Percentiles rank a stretch among this genome's conserved stretches.
phyloP scores from a whole-genome alignment of 2,888 invertebrate species.

The Geophilus truncorum region DNA sequence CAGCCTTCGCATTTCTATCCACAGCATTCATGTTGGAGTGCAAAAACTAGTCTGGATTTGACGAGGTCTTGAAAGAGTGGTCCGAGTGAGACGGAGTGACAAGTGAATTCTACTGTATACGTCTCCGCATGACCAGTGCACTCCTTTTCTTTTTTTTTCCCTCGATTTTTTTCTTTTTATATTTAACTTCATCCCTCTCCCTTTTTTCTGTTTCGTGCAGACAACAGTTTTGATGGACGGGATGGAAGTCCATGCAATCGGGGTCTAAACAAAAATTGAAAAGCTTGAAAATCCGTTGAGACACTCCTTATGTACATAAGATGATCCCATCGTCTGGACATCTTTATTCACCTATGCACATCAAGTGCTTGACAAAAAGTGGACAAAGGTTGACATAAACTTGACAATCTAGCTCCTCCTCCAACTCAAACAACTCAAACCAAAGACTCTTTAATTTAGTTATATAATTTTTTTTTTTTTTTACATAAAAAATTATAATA shows the following conservation, averaged over 20 bases:
- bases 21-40: not conserved
- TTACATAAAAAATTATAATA: not conserved
- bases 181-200: not conserved
- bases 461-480: not conserved
- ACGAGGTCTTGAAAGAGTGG: slow-evolving; percentile 33
- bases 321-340: not conserved
- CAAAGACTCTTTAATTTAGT: not conserved
- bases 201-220: not conserved
- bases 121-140: slow-evolving; percentile 21
- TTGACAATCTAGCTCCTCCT: not conserved
- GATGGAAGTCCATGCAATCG: slow-evolving; percentile 17
- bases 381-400: not conserved
- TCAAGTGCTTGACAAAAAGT: slow-evolving; percentile 10
- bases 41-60: slow-evolving; percentile 29
- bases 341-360: slow-evolving; percentile 12
- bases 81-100: slow-evolving; percentile 23
- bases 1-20: slow-evolving; percentile 3
- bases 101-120: slow-evolving; percentile 29
- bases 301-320: slow-evolving; percentile 21
- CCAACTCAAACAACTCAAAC: not conserved
- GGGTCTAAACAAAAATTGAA: slow-evolving; percentile 25
- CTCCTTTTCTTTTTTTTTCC: not conserved
- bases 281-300: slow-evolving; percentile 25
- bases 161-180: not conserved
- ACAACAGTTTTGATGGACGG: slow-evolving; percentile 19